phyloP scores from a whole-genome alignment of 2,113 vertebrate genomes.

The Brachypodius melanocephalos region DNA sequence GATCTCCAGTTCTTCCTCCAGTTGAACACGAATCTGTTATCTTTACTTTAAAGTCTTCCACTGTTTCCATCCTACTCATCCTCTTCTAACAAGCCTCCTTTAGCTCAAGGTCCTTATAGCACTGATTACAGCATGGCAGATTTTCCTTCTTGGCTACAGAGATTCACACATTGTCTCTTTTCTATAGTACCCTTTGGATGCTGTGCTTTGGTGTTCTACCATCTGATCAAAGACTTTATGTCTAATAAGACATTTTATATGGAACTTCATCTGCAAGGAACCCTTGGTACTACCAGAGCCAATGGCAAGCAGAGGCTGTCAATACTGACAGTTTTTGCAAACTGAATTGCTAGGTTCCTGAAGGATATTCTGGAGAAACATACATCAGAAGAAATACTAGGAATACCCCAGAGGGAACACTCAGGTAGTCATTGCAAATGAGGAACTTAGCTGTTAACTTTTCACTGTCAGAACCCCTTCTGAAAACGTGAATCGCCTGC shows the following conservation, averaged over 20 bases:
- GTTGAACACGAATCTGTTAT: background rate
- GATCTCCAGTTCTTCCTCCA: background rate
- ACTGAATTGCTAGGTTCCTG: background rate
- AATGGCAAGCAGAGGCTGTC: background rate
- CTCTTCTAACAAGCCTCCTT: background rate
- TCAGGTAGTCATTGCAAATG: background rate
- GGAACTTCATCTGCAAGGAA: background rate
- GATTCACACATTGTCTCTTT: background rate
- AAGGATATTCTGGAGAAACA: background rate
- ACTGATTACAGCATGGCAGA: background rate
- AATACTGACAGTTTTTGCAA: background rate
- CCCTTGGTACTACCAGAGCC: background rate
- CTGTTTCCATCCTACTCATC: background rate
- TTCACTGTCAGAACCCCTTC: background rate
- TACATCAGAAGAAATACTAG: background rate
- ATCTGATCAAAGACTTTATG: background rate
- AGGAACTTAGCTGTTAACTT: background rate
- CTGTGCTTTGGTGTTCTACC: background rate
- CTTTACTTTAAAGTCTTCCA: background rate
- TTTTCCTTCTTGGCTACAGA: background rate
- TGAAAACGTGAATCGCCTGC: background rate
- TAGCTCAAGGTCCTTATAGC: background rate
- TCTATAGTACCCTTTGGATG: background rate
- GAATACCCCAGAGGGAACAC: background rate
- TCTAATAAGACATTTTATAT: background rate